These are phyloP conservation scores for Gymnosoma rotundatum DNA, from an alignment of 2,888 invertebrate genomes.

Conservation along the genomic window DNA sequence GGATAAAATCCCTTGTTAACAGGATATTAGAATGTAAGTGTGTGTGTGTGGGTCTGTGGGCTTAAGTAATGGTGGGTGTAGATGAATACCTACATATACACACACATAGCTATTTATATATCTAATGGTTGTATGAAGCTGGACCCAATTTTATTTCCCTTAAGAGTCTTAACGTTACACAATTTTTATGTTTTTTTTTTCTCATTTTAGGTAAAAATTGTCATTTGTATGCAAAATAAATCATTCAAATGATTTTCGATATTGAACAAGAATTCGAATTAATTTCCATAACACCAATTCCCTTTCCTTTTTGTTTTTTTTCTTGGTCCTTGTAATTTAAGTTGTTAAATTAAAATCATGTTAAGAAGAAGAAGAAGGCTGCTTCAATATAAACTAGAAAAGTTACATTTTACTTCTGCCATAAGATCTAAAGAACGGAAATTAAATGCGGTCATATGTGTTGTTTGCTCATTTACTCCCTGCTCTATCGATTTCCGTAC, in stretches of 20 bases:
- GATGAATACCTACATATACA: background rate
- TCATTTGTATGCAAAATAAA: conserved; percentile 72
- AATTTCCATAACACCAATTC: conserved; percentile 18
- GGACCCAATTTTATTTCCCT: conserved; percentile 56
- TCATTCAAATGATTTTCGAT: conserved; percentile 69
- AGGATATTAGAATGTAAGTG: conserved; percentile 10
- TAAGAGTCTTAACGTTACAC: conserved; percentile 55
- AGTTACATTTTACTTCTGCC: conserved; percentile 5
- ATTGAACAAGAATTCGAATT: conserved; percentile 56
- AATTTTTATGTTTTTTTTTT: conserved; percentile 14
- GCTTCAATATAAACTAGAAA: no score
- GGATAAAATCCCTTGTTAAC: conserved; percentile 18
- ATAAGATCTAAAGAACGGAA: conserved; percentile 55
- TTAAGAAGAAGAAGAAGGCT: background rate
- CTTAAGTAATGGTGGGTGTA: background rate
- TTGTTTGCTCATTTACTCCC: background rate
- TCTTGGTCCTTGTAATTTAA: background rate
- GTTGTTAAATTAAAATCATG: background rate
- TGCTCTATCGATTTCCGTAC: background rate
- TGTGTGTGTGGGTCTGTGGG: background rate
- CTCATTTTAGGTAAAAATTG: conserved; percentile 56
- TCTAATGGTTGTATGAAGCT: conserved; percentile 8
- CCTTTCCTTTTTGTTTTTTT: background rate
- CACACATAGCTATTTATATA: background rate
- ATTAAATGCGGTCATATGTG: conserved; percentile 65